Evolutionary conservation across 2,113 vertebrate genomes (phyloP).

Genomic region (Cynoglossus semilaevis): DNA sequence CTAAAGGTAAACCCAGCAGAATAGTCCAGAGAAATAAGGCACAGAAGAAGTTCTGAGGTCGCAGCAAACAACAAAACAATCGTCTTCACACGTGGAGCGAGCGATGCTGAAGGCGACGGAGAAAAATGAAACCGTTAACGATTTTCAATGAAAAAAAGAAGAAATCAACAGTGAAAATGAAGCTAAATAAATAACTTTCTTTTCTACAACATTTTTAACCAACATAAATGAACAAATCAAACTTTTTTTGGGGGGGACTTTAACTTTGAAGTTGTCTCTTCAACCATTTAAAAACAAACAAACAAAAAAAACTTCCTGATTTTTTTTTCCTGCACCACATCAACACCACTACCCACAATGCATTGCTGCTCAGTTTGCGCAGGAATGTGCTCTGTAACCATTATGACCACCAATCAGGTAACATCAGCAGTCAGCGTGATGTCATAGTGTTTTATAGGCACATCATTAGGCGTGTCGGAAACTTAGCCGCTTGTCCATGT

Average conservation of each 20-base stretch:
- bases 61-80: not conserved
- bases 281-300: not conserved
- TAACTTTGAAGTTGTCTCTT: constrained; percentile 2
- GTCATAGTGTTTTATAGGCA: constrained; percentile 19
- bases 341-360: constrained; percentile 38
- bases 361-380: constrained; percentile 22
- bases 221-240: not conserved
- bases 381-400: constrained; percentile 56
- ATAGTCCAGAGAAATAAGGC: constrained; percentile 49
- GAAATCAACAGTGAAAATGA: not conserved
- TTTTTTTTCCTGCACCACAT: constrained; percentile 10
- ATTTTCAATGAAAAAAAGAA: not conserved
- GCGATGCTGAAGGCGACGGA: not conserved
- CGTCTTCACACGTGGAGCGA: not conserved
- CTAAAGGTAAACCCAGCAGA: constrained; percentile 19
- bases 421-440: constrained; percentile 1
- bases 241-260: not conserved
- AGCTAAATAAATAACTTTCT: not conserved
- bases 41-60: constrained; percentile 36
- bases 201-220: not conserved
- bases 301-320: constrained; percentile 7
- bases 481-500: not conserved
- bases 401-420: constrained; percentile 13
- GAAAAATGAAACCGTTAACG: not conserved
- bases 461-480: not conserved